Conservation (phyloP, 2,888 invertebrate species). For the Steinernema carpocapsae region DNA sequence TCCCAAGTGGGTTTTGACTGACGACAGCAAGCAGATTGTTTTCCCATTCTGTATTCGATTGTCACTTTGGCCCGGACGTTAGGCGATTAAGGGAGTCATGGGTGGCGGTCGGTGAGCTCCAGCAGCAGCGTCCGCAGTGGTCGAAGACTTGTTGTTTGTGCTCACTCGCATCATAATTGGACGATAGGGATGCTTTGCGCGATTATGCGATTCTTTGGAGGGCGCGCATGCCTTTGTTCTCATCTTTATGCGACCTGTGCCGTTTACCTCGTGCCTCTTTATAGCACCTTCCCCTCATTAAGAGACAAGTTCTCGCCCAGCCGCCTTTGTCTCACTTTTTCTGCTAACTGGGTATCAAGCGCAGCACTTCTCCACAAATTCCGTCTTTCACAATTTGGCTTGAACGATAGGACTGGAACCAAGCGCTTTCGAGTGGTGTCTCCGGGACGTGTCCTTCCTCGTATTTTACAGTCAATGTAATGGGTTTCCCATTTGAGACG, state of each 20-base stretch:
- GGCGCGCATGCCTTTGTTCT: constrained; percentile 30
- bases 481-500: neutral
- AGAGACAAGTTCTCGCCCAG: constrained; percentile 25
- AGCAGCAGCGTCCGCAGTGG: constrained; percentile 6
- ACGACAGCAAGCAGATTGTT: neutral
- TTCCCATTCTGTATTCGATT: neutral
- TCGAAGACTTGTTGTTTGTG: constrained; percentile 29
- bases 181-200: constrained; percentile 34
- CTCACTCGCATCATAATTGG: constrained; percentile 27
- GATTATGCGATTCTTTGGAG: constrained; percentile 31
- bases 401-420: neutral
- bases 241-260: constrained; percentile 30
- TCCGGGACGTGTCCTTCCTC: neutral
- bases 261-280: constrained; percentile 25
- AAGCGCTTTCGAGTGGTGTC: neutral
- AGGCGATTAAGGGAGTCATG: neutral
- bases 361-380: neutral
- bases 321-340: neutral
- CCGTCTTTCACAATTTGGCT: constrained; percentile 8
- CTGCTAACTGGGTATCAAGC: too few relatives aligned
- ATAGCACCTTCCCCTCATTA: constrained; percentile 11
- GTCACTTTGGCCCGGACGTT: constrained; percentile 25
- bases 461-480: constrained; percentile 4
- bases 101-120: neutral
- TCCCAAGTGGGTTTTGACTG: constrained; percentile 24